A percentile compares a stretch with the other conserved stretches of the same genome.
These are phyloP conservation scores for Mizuhopecten yessoensis DNA, from an alignment of 1,140 invertebrate species.

Conservation along the genomic window DNA sequence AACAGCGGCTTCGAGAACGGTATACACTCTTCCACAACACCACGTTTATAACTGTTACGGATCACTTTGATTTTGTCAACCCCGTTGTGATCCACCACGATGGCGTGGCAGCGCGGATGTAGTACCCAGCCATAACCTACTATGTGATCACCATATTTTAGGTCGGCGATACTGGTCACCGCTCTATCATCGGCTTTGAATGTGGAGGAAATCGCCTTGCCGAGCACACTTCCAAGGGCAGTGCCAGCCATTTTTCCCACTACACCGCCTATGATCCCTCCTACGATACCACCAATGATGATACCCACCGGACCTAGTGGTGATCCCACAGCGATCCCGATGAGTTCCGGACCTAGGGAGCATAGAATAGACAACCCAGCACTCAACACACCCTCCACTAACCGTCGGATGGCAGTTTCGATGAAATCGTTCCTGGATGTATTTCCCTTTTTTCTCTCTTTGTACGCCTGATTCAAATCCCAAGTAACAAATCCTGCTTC, in stretches of 20 bases:
- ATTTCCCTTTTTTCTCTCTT: constrained; percentile 17
- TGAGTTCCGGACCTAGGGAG: neutral
- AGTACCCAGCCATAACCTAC: neutral
- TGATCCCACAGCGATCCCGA: neutral
- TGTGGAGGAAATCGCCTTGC: neutral
- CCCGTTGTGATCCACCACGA: neutral
- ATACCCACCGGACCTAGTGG: neutral
- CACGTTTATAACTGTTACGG: neutral
- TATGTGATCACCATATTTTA: neutral
- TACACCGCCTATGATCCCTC: constrained; percentile 21
- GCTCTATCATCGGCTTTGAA: constrained; percentile 24
- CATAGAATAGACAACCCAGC: constrained; percentile 42
- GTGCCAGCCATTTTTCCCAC: neutral
- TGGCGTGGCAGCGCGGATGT: neutral
- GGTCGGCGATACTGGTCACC: neutral
- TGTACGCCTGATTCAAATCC: constrained; percentile 36
- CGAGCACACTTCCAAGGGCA: neutral
- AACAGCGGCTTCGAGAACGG: neutral
- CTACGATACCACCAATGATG: constrained; percentile 27
- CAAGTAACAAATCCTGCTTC: constrained; percentile 45
- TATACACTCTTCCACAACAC: constrained; percentile 30
- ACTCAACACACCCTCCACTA: constrained; percentile 40
- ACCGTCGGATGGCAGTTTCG: constrained; percentile 5
- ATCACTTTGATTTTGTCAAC: constrained; percentile 21
- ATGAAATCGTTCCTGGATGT: constrained; percentile 49